phyloP scores from a whole-genome alignment of 2,888 invertebrate genomes.

The Apamea anceps region DNA sequence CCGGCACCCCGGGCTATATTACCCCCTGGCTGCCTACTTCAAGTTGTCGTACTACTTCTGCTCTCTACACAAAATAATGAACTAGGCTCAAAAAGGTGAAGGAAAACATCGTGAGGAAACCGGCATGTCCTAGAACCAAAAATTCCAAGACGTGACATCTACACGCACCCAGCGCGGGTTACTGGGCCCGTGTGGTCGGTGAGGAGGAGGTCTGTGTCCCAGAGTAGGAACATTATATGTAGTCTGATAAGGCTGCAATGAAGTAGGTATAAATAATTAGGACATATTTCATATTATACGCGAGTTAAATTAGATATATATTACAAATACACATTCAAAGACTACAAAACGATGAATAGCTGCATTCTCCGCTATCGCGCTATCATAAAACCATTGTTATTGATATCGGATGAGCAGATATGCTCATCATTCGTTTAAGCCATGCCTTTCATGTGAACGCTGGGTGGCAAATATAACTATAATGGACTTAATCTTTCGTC shows the following conservation, averaged over 20 bases:
- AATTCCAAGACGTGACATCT: no score
- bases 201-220: no score
- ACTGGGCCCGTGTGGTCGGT: no score
- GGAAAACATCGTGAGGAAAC: no score
- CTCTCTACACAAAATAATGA: no score
- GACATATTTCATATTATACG: constrained; percentile 14
- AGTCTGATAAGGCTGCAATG: no score
- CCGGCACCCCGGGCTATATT: background rate
- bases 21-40: background rate
- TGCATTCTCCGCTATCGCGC: constrained; percentile 16
- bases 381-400: constrained; percentile 39
- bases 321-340: constrained; percentile 13
- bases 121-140: no score
- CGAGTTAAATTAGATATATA: background rate
- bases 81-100: no score
- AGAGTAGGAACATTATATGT: no score
- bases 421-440: constrained; percentile 18
- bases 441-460: constrained; percentile 40
- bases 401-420: constrained; percentile 52
- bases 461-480: constrained; percentile 30
- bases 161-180: no score
- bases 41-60: background rate
- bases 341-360: constrained; percentile 12
- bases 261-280: constrained; percentile 4
- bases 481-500: constrained; percentile 25